Evolutionary conservation across 2,113 vertebrate genomes (phyloP).

Genomic region (Ammodramus savannarum): DNA sequence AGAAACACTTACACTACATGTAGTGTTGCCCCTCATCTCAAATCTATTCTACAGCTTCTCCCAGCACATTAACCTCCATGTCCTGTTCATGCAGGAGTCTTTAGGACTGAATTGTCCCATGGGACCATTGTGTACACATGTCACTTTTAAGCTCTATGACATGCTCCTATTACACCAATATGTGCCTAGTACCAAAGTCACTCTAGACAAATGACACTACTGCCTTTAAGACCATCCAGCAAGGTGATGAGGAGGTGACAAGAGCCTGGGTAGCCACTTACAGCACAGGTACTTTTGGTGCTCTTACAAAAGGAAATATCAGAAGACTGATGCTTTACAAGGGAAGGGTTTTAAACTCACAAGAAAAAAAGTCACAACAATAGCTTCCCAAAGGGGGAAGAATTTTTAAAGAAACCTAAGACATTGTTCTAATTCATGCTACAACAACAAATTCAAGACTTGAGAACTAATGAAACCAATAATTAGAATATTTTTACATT

Average conservation of each 20-base stretch:
- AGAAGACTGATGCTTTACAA: neutral
- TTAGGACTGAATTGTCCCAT: neutral
- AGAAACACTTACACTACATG: neutral
- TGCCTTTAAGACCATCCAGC: neutral
- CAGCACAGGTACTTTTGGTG: neutral
- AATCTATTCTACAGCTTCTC: neutral
- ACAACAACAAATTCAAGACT: neutral
- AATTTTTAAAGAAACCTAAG: neutral
- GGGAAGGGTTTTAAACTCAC: neutral
- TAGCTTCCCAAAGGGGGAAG: neutral
- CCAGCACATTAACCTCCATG: neutral
- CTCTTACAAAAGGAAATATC: neutral
- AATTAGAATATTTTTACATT: neutral
- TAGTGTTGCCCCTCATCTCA: neutral
- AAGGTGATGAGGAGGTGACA: neutral
- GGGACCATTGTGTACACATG: neutral
- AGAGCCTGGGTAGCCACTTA: neutral
- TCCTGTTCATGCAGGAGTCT: neutral
- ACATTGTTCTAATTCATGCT: neutral
- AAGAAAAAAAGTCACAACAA: neutral
- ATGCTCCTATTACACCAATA: neutral
- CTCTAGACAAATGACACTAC: neutral
- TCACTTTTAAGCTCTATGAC: neutral
- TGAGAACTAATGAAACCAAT: neutral
- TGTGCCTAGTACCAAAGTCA: neutral